Evolutionary conservation across 37 sponge, comb jelly and placozoan genomes (phyloP), one percentile per base, ranked within the genome.

Genomic region (Hormiphora californensis): DNA sequence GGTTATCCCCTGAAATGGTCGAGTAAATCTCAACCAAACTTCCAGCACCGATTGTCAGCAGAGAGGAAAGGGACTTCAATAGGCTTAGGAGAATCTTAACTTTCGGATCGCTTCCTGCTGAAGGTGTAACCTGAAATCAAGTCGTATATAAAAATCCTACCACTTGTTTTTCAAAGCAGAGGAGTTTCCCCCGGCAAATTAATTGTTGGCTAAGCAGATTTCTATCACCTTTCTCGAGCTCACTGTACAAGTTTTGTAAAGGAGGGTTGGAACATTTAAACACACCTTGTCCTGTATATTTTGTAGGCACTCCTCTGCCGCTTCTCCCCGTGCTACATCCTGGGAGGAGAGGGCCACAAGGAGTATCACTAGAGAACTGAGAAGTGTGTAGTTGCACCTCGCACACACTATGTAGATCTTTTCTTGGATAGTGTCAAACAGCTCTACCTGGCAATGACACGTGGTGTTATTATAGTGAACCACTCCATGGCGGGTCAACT

Each of bases 21-120:
- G 40, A 43, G 81, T 73, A 73, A 15, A 73, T 73, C 81, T 73
- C 81, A 1, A 73, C 81, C 23, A 73, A 73, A 73, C 81, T 73
- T 4, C 81, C 81, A 25, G 28, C 81, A 1, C 81, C 81, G 44
- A 27, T 43, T 17, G 21, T 22, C 15, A 73, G 81, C 1, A 36
- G 17, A 46, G 81, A 73, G 25, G 35, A 39, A 23, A 73, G 46
- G 15, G 38, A 36, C 3, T 39, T 30, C 27, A 73, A 43, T 46
- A 73, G 81, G n/a, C n/a, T n/a, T n/a, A n/a, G n/a, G n/a, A n/a
- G n/a, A n/a, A n/a, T n/a, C n/a, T n/a, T n/a, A n/a, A n/a, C n/a
- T n/a, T n/a, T n/a, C n/a, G n/a, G n/a, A n/a, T n/a, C n/a, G n/a
- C n/a, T n/a, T n/a, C n/a, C n/a, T n/a, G n/a, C n/a, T n/a, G n/a